These are phyloP conservation scores for Microchrysa polita DNA, from an alignment of 2,888 invertebrate genomes.

Conservation along the genomic window DNA sequence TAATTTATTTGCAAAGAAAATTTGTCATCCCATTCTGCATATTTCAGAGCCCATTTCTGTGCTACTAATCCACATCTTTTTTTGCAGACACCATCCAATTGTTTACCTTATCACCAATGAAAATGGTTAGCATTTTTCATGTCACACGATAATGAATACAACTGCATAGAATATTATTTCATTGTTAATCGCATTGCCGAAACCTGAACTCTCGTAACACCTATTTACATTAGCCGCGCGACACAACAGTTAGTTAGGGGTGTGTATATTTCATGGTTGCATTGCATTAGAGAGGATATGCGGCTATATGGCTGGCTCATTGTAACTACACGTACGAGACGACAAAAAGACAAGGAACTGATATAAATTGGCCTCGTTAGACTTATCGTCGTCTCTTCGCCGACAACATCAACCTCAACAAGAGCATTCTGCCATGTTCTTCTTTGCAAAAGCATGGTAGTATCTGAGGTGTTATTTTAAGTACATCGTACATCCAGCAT, in stretches of 20 bases:
- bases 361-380: slow-evolving; percentile 45
- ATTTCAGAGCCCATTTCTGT: too few relatives aligned
- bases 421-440: slow-evolving; percentile 8
- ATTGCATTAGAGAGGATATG: slow-evolving; percentile 1
- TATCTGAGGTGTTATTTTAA: slow-evolving; percentile 25
- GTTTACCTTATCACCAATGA: slow-evolving; percentile 10
- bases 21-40: too few relatives aligned
- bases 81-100: not conserved
- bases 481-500: not conserved
- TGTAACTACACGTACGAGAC: slow-evolving; percentile 26
- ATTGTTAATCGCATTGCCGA: slow-evolving; percentile 37
- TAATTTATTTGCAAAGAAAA: too few relatives aligned
- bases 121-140: slow-evolving; percentile 21
- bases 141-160: slow-evolving; percentile 7
- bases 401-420: slow-evolving; percentile 32
- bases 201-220: not conserved
- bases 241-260: too few relatives aligned
- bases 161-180: slow-evolving; percentile 36
- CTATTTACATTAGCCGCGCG: slow-evolving; percentile 2
- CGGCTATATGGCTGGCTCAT: too few relatives aligned
- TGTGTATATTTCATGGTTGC: not conserved
- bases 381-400: slow-evolving; percentile 32
- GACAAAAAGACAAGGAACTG: slow-evolving; percentile 42
- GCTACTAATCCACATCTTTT: too few relatives aligned
- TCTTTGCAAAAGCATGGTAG: not conserved